Evolutionary conservation across 2,113 vertebrate genomes (phyloP).

Genomic region (Ochotona curzoniae): DNA sequence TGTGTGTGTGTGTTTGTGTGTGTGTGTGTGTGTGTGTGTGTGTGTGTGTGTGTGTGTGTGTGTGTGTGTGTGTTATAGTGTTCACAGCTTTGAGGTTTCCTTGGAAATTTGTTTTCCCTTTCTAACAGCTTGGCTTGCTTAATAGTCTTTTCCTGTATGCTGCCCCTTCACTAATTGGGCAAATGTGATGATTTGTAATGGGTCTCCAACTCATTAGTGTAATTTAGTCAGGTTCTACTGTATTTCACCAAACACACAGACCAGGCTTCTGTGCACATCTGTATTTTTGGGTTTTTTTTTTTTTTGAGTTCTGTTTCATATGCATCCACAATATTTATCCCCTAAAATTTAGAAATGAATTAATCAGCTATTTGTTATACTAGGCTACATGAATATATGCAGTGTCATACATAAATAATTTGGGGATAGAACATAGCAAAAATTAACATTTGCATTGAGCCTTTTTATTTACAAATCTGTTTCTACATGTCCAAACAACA

Average conservation of each 20-base stretch:
- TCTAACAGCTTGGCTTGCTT: conserved; percentile 1
- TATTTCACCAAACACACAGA: conserved; percentile 57
- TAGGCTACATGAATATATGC: conserved; percentile 55
- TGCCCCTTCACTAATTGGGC: conserved; percentile 66
- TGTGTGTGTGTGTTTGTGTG: no score
- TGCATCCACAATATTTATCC: conserved; percentile 62
- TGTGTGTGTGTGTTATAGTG: background rate
- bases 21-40: rapidly evolving
- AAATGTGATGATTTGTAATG: conserved; percentile 69
- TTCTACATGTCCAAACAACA: background rate
- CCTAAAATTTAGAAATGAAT: conserved; percentile 71
- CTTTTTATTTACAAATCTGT: conserved; percentile 41
- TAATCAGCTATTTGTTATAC: conserved; percentile 73
- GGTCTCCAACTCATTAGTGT: conserved; percentile 70
- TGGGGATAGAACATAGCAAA: conserved; percentile 50
- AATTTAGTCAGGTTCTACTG: conserved; percentile 70
- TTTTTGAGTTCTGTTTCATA: conserved; percentile 48
- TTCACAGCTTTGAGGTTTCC: background rate
- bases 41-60: rapidly evolving
- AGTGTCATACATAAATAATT: conserved; percentile 56
- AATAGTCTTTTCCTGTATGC: conserved; percentile 12
- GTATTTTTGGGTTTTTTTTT: no score
- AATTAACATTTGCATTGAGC: conserved; percentile 47
- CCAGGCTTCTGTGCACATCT: conserved; percentile 8
- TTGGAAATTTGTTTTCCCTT: background rate